Evolutionary conservation across 2,113 vertebrate species (phyloP).

Genomic region (Propithecus coquereli): DNA sequence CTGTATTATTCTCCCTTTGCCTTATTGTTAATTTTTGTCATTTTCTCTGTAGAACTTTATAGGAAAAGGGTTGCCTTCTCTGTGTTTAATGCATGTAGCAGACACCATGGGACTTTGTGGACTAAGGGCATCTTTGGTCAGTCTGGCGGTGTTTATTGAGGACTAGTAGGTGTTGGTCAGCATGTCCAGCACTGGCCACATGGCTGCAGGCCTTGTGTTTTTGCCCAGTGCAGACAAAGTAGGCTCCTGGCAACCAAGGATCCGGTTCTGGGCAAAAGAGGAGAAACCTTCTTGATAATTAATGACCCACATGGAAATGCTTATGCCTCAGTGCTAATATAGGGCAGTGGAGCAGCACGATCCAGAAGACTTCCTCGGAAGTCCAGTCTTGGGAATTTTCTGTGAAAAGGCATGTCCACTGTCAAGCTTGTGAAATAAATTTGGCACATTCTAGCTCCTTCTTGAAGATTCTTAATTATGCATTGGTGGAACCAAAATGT

Average conservation of each 20-base stretch:
- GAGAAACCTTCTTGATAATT: constrained; percentile 26
- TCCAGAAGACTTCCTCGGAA: background rate
- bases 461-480: background rate
- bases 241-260: background rate
- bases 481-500: background rate
- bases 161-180: background rate
- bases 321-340: background rate
- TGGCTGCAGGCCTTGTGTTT: background rate
- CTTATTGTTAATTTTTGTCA: background rate
- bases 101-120: background rate
- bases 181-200: background rate
- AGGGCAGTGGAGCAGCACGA: background rate
- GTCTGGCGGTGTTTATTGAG: background rate
- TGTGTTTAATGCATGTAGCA: background rate
- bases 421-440: background rate
- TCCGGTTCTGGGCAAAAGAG: constrained; percentile 18
- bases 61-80: background rate
- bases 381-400: background rate
- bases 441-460: background rate
- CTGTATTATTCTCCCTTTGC: background rate
- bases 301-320: background rate
- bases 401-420: background rate
- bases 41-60: background rate
- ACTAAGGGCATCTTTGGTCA: background rate
- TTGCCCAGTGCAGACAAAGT: background rate